Evolutionary conservation across 1,140 invertebrate species (phyloP).

Genomic region (Diuraphis noxia): DNA sequence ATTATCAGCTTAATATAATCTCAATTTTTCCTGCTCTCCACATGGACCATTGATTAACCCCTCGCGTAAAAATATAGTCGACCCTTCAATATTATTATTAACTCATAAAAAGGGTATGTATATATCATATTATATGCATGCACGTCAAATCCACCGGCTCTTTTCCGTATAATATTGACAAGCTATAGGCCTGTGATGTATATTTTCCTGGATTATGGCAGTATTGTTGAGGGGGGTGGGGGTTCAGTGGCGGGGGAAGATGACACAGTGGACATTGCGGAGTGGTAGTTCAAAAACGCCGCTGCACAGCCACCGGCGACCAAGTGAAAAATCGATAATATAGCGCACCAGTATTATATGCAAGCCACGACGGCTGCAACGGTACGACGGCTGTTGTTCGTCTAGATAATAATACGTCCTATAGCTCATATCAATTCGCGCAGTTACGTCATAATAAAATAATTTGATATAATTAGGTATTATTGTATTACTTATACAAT

Average conservation of each 20-base stretch:
- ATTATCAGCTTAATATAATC: constrained; percentile 51
- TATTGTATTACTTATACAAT: background rate
- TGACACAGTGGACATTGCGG: constrained; percentile 34
- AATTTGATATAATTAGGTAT: background rate
- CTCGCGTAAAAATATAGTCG: constrained; percentile 23
- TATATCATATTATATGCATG: constrained; percentile 9
- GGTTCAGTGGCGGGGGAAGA: constrained; percentile 17
- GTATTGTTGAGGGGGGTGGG: too few relatives aligned
- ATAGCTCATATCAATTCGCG: background rate
- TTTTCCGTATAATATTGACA: constrained; percentile 37
- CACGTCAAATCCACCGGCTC: background rate
- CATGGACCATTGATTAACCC: constrained; percentile 28
- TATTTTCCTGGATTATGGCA: background rate
- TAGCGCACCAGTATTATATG: constrained; percentile 13
- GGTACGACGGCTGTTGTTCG: background rate
- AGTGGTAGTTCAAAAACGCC: constrained; percentile 32
- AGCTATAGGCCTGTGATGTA: background rate
- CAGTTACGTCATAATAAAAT: background rate
- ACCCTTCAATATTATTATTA: constrained; percentile 48
- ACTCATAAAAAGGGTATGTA: constrained; percentile 40
- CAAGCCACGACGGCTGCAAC: background rate
- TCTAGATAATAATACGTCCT: background rate
- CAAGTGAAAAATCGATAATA: constrained; percentile 47
- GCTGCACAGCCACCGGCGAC: constrained; percentile 36
- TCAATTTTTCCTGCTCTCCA: constrained; percentile 43